phyloP scores from a whole-genome alignment of 2,113 vertebrate genomes.

The Pseudonaja textilis region DNA sequence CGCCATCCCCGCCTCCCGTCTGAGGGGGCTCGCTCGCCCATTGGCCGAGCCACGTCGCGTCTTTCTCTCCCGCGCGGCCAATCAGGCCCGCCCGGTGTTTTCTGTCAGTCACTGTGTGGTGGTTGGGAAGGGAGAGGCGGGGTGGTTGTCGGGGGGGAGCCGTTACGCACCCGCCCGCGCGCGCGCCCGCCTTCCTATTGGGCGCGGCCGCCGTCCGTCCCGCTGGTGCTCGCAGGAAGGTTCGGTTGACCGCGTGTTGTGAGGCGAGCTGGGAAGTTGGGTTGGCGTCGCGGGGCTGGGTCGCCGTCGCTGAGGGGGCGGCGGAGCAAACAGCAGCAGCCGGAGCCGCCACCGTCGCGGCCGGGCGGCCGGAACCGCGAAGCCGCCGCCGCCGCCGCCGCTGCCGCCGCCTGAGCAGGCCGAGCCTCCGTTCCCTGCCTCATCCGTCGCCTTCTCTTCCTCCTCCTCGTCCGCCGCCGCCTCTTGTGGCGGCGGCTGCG shows the following conservation, averaged over 20 bases:
- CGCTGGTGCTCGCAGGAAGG: conserved; percentile 37
- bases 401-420: conserved; percentile 26
- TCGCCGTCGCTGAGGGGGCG: conserved; percentile 29
- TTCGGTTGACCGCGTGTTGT: conserved; percentile 11
- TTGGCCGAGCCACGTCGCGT: background rate
- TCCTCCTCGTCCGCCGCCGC: background rate
- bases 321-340: background rate
- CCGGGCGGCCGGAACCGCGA: conserved; percentile 12
- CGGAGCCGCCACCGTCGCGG: conserved; percentile 29
- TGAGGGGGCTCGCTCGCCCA: background rate
- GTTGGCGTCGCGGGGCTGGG: conserved; percentile 19
- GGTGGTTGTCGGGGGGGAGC: background rate
- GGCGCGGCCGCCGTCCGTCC: conserved; percentile 18
- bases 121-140: background rate
- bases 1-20: background rate
- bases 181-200: background rate
- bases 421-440: background rate
- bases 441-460: background rate
- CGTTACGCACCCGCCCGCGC: background rate
- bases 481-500: background rate
- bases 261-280: conserved; percentile 15
- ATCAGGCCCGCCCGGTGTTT: background rate
- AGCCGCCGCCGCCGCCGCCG: conserved; percentile 21
- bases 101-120: background rate
- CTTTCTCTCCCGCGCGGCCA: background rate